These are phyloP conservation scores for Xiphophorus hellerii DNA, from an alignment of 2,113 vertebrate species.

Conservation along the genomic window DNA sequence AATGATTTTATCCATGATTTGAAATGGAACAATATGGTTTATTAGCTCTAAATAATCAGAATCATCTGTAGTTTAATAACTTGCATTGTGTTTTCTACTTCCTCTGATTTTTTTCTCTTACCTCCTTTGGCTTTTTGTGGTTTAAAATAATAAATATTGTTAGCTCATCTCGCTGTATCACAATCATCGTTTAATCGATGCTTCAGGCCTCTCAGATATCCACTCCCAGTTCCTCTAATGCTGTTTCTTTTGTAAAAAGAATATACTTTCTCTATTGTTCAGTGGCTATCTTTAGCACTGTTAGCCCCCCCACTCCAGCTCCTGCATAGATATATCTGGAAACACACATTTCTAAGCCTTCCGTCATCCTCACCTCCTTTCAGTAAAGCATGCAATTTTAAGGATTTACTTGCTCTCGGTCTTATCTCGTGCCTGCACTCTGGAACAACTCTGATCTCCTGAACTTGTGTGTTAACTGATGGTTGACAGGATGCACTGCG, in stretches of 20 bases:
- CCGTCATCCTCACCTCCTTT: background rate
- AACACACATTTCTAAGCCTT: conserved; percentile 43
- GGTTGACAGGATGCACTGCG: conserved; percentile 11
- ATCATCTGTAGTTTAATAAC: background rate
- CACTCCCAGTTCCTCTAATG: background rate
- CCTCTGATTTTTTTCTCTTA: background rate
- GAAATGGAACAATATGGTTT: background rate
- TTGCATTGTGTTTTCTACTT: background rate
- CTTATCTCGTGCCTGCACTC: conserved; percentile 3
- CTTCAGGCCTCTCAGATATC: background rate
- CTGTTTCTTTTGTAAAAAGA: conserved; percentile 2
- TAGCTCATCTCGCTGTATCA: background rate
- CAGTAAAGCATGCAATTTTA: conserved; percentile 9
- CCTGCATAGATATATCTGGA: conserved; percentile 66
- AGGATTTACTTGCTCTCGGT: conserved; percentile 3
- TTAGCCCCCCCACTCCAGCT: conserved; percentile 30
- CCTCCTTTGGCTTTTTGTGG: too few relatives aligned
- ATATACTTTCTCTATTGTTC: conserved; percentile 14
- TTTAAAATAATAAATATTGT: too few relatives aligned
- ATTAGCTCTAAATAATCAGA: background rate
- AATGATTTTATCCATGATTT: background rate
- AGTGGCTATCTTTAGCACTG: conserved; percentile 46
- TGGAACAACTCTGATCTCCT: conserved; percentile 4
- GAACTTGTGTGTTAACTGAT: conserved; percentile 8
- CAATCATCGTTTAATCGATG: background rate